Evolutionary conservation across 2,113 vertebrate species (phyloP).

Genomic region (Xerus inauris): DNA sequence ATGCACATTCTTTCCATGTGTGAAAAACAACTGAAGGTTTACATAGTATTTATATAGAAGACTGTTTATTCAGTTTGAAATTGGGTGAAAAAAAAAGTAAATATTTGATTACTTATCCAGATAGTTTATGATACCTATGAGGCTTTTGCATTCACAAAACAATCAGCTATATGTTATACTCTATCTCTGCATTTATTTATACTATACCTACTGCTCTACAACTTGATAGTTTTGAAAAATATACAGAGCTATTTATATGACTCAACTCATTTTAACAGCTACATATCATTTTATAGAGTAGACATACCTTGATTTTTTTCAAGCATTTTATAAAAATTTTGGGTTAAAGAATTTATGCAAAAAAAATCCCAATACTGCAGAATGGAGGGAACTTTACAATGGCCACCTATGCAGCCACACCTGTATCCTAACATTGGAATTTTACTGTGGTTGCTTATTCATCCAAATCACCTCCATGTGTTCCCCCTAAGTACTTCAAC

Average conservation of each 20-base stretch:
- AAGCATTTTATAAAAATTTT: not conserved
- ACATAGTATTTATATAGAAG: not conserved
- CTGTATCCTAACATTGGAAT: not conserved
- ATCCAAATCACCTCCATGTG: not conserved
- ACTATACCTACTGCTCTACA: not conserved
- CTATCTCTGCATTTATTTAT: not conserved
- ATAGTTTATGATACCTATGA: not conserved
- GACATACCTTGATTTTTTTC: not conserved
- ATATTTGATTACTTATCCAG: not conserved
- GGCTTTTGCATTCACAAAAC: not conserved
- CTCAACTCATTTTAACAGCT: not conserved
- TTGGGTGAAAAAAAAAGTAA: not conserved
- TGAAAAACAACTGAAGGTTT: not conserved
- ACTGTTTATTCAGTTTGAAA: not conserved
- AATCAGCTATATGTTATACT: not conserved
- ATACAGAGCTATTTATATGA: not conserved
- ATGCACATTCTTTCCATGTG: not conserved
- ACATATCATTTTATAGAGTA: not conserved
- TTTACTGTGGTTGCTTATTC: not conserved
- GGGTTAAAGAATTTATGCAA: not conserved
- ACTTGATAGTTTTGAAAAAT: not conserved
- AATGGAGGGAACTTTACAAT: not conserved
- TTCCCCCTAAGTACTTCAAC: not conserved
- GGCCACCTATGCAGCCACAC: not conserved
- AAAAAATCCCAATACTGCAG: not conserved